Conservation (phyloP, 2,113 vertebrate species). For the Lichenostomus cassidix region DNA sequence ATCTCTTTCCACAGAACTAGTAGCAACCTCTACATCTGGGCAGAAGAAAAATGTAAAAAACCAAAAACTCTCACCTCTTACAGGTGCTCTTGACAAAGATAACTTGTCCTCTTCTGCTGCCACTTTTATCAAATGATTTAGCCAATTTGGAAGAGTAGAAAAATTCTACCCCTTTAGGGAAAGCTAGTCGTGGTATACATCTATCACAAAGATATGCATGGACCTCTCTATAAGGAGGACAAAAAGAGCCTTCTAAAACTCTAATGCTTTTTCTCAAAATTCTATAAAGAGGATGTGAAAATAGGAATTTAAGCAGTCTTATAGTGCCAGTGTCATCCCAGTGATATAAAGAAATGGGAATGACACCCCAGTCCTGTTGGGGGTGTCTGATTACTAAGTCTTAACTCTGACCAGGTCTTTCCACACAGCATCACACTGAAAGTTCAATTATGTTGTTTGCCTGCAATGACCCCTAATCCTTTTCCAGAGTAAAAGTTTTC, state of each 20-base stretch:
- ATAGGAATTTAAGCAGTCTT: not conserved
- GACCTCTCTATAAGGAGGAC: not conserved
- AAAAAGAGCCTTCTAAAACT: not conserved
- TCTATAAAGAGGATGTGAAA: not conserved
- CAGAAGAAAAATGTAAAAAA: not conserved
- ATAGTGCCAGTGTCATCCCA: not conserved
- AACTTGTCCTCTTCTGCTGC: not conserved
- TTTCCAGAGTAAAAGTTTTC: conserved; percentile 39
- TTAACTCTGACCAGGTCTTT: not conserved
- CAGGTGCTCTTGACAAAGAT: not conserved
- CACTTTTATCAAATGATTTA: not conserved
- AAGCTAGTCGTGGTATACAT: not conserved
- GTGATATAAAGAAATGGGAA: not conserved
- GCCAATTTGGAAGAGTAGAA: not conserved
- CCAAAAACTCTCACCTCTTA: not conserved
- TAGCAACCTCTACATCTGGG: not conserved
- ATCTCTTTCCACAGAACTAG: not conserved
- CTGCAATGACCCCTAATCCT: conserved; percentile 7
- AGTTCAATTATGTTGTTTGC: not conserved
- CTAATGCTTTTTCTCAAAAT: not conserved
- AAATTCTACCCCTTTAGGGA: not conserved
- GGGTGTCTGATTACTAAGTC: not conserved
- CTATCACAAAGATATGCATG: not conserved
- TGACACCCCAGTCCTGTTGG: not conserved
- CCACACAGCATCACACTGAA: not conserved